Percentiles rank a stretch among this genome's conserved stretches.
phyloP scores from a whole-genome alignment of 2,113 vertebrate genomes.

The Clinocottus analis region DNA sequence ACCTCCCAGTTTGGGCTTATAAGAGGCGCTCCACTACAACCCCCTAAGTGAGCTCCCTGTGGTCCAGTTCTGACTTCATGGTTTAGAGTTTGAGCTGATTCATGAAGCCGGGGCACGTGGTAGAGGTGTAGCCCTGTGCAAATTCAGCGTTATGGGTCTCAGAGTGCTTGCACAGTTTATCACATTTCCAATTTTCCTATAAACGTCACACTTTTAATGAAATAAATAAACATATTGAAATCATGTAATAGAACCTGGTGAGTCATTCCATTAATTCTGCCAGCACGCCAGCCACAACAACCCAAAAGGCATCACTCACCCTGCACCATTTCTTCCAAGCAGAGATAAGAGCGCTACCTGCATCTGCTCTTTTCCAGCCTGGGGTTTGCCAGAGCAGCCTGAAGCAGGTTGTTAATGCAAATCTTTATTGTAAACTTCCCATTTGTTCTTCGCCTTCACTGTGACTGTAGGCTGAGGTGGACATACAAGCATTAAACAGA shows the following conservation, averaged over 20 bases:
- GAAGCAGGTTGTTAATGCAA: constrained; percentile 31
- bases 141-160: background rate
- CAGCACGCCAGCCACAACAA: constrained; percentile 35
- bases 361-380: constrained; percentile 29
- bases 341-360: constrained; percentile 53
- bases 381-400: constrained; percentile 46
- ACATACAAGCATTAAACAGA: background rate
- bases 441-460: constrained; percentile 27
- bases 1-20: constrained; percentile 41
- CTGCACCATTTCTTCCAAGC: constrained; percentile 38
- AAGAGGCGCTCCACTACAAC: constrained; percentile 26
- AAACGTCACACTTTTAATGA: background rate
- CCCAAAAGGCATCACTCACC: constrained; percentile 29
- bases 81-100: constrained; percentile 12
- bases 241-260: background rate
- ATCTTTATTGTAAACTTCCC: constrained; percentile 37
- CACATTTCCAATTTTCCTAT: background rate
- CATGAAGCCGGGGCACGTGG: background rate
- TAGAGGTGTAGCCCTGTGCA: background rate
- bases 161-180: background rate
- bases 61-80: constrained; percentile 12
- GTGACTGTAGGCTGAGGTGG: background rate
- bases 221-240: constrained; percentile 4
- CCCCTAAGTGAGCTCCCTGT: constrained; percentile 50
- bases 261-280: constrained; percentile 20